These are phyloP conservation scores for Cuculus canorus DNA, from an alignment of 2,797 vertebrate species.

Conservation along the genomic window DNA sequence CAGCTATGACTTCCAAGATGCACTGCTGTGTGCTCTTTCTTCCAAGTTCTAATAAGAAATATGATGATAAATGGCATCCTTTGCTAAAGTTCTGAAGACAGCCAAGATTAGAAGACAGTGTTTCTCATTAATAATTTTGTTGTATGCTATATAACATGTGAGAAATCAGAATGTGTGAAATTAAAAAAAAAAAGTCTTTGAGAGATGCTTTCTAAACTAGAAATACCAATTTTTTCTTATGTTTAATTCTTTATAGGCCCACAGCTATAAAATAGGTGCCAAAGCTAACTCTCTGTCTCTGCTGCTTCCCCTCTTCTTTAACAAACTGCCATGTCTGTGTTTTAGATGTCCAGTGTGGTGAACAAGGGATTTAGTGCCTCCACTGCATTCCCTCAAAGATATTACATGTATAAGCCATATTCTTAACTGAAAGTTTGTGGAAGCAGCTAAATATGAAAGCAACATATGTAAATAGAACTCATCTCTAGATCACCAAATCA, in stretches of 20 bases:
- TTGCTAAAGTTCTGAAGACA: slow-evolving; percentile 66
- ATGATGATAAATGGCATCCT: slow-evolving; percentile 67
- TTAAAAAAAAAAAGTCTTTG: slow-evolving; percentile 6
- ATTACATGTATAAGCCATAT: background rate
- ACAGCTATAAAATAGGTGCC: background rate
- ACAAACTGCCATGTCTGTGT: background rate
- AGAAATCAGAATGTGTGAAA: slow-evolving; percentile 12
- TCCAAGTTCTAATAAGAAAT: slow-evolving; percentile 74
- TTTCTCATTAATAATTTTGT: slow-evolving; percentile 44
- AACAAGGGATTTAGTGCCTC: background rate
- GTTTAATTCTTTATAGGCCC: background rate
- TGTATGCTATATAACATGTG: background rate
- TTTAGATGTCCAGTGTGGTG: background rate
- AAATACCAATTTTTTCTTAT: background rate
- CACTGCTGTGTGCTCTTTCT: slow-evolving; percentile 69
- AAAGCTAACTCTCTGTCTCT: slow-evolving; percentile 4
- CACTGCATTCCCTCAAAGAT: background rate
- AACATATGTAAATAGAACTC: background rate
- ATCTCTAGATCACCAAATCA: background rate
- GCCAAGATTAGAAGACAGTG: slow-evolving; percentile 40
- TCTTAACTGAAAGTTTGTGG: background rate
- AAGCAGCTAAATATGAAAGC: background rate
- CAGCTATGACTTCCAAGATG: slow-evolving; percentile 59
- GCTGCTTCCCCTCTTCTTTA: slow-evolving; percentile 5
- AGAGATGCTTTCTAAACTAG: background rate